A percentile compares a stretch with the other conserved stretches of the same genome.
Evolutionary conservation across 2,113 vertebrate species (phyloP).

Genomic region (Chionis minor): DNA sequence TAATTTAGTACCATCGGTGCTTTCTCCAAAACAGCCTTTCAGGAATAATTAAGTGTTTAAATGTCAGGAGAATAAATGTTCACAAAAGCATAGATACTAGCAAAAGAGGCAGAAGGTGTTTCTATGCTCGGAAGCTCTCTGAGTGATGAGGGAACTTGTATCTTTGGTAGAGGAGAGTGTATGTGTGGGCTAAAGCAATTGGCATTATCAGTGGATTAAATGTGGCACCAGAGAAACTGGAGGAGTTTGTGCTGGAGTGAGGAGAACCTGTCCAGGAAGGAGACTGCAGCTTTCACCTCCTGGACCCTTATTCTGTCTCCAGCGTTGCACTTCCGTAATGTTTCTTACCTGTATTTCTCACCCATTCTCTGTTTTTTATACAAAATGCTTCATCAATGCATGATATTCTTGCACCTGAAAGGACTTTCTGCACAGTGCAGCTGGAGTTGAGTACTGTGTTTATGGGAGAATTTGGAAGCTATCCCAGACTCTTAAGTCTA

Average conservation of each 20-base stretch:
- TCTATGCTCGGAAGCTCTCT: neutral
- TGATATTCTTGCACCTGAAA: neutral
- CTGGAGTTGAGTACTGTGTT: neutral
- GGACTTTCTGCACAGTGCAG: neutral
- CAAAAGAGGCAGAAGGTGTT: neutral
- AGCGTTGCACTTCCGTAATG: neutral
- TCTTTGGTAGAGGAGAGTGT: neutral
- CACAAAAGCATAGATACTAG: neutral
- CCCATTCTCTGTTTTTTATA: neutral
- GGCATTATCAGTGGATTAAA: neutral
- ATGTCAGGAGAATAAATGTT: neutral
- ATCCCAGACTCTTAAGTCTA: neutral
- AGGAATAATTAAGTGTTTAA: neutral
- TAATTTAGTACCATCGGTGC: neutral
- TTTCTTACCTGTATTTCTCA: neutral
- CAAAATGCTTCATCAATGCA: neutral
- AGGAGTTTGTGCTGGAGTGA: neutral
- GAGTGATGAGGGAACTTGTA: neutral
- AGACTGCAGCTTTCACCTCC: neutral
- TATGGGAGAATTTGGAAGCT: neutral
- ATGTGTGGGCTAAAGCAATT: neutral
- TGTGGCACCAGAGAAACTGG: neutral
- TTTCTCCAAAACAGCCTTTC: neutral
- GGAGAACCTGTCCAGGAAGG: neutral
- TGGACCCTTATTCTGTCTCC: neutral